Evolutionary conservation across 2,888 invertebrate species (phyloP), one percentile per base, ranked within the genome.

Genomic region (Drosophila nr. perissopoda): DNA sequence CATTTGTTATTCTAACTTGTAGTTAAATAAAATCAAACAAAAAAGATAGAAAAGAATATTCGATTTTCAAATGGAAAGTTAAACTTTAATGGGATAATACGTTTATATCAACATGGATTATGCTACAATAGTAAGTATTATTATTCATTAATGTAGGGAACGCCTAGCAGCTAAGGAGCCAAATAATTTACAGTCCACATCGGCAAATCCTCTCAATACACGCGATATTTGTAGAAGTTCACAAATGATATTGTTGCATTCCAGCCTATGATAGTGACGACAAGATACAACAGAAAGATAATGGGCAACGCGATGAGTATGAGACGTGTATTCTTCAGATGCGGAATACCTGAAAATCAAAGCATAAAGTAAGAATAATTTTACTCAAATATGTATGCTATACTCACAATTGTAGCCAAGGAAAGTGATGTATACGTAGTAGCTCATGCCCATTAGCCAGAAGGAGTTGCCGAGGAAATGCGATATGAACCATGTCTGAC

Each of bases 361-460:
- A 29, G 38, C 1, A 21, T 42, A 11, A 16, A 10, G 57, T 67
- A 33, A 64, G n/a, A 49, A 21, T 8, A 45, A 16, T 45, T 45
- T 16, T 25, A 16, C 25, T 25, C 0, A 25, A 45, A 16, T 25
- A 25, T 27, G 4, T 4, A 2, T 48, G 33, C 3, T 18, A 0
- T 45, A 95, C 96, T 96, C 91, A 97, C 97, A 97, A 93, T 97
- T 98, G 91, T 99, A 99, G 81, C 99, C 99, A 69, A 99, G 94
- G 93, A 99, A 99, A 40, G 99, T 98, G 89, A 99, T 99, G 93
- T 99, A 99, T 76, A 98, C 94, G 92, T 99, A 99, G 94, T 99
- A 99, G 69, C 96, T 94, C 73, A 97, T 94, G 7, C 98, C 98
- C 40, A 98, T 95, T 65, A 99, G 94, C 99, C 99, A 99, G 89